Evolutionary conservation across 2,888 invertebrate species (phyloP), one percentile per base, ranked within the genome.

Genomic region (Augiades crinisus): DNA sequence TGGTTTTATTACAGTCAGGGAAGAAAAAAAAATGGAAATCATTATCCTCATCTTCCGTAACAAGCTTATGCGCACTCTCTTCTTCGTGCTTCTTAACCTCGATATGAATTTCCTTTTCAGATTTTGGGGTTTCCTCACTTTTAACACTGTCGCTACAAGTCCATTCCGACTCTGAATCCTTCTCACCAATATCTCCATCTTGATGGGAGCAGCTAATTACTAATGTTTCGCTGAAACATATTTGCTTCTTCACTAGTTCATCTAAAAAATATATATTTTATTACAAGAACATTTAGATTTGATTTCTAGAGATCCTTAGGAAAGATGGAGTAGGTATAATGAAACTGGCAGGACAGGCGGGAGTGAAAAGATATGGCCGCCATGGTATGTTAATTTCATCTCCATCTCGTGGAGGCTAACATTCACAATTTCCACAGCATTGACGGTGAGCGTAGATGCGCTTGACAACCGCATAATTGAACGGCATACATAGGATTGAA

Each of bases 221-320:
- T 37, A 92, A 68, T 3, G 85, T 83, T 75, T 92, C 92, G 16
- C 82, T 81, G 65, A 92, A 92, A 61, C 90, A 82, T 60, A 92
- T 60, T 57, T 87, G 72, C 58, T 84, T 70, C 62, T 90, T 91
- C 21, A 90, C 59, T 22, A 72, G 67, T 33, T 89, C 81, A 66
- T 91, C 92, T 92, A 61, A 45, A 75, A 16, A 45, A 37, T n/a
- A 24, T 14, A 47, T 5, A n/a, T n/a, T n/a, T n/a, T n/a, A n/a
- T n/a, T n/a, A n/a, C n/a, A n/a, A n/a, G n/a, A n/a, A n/a, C n/a
- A n/a, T n/a, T n/a, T n/a, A n/a, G n/a, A n/a, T n/a, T n/a, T n/a
- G n/a, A n/a, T n/a, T n/a, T n/a, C n/a, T n/a, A n/a, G n/a, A n/a
- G n/a, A n/a, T n/a, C n/a, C n/a, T n/a, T n/a, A n/a, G n/a, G n/a